Evolutionary conservation across 2,797 vertebrate species (phyloP), one percentile per base, ranked within the genome.

Genomic region (Brachymystax lenok): DNA sequence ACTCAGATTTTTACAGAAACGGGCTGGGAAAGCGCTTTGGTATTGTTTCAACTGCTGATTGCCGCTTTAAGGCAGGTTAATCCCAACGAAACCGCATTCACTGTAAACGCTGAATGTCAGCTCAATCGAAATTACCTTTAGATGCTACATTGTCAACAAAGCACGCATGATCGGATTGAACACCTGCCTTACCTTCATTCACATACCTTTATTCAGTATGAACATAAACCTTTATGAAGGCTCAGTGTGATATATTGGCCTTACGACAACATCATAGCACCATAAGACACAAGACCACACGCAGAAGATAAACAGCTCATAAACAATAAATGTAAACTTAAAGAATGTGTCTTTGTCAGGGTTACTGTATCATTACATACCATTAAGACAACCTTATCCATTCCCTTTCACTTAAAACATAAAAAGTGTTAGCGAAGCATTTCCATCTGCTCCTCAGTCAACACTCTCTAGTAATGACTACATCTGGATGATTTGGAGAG

Each of bases 181-280:
- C 30, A 3, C 4, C 30, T 30, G 30, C 30, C 30, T 30, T 30
- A 30, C 30, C 30, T 30, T 30, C 3, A 30, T 30, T 91, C 87
- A 90, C 84, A 89, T 91, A 86, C 88, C 77, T 90, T 90, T 91
- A 86, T 93, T 93, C 90, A 90, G 92, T 93, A 92, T 93, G 92
- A 91, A 24, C 90, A 92, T 92, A 93, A 90, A 92, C 87, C 84
- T 88, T 88, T 88, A 84, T 89, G 88, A 91, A 90, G 87, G 88
- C 86, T 93, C 90, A 91, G 90, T 75, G 87, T 86, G 91, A 86
- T 87, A 93, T 92, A 92, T 93, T 93, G 91, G 90, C 88, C 90
- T 2, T 46, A 10, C 7, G 8, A 86, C 92, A 92, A 93, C 91
- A 85, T 90, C 92, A 93, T 59, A 17, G n/a, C n/a, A 59, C 90